These are phyloP conservation scores for Diloba caeruleocephala DNA, from an alignment of 2,888 invertebrate genomes.

Conservation along the genomic window DNA sequence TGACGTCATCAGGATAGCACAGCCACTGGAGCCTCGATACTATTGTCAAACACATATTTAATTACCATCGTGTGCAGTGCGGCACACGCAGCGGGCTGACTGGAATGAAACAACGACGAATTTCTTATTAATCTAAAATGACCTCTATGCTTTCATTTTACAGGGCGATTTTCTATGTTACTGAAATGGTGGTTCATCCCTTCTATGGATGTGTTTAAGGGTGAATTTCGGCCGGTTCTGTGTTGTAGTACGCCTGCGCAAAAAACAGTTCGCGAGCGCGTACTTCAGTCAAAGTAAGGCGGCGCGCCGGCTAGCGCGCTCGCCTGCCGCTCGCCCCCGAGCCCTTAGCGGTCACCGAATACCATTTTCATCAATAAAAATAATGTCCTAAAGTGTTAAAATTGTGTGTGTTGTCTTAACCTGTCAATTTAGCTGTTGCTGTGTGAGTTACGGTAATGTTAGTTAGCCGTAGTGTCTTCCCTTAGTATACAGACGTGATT, in stretches of 20 bases:
- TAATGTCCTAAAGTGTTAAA: conserved; percentile 64
- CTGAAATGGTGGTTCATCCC: conserved; percentile 52
- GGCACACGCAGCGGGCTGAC: conserved; percentile 78
- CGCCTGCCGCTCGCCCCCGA: conserved; percentile 85
- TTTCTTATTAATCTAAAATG: conserved; percentile 17
- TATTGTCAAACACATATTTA: conserved; percentile 89
- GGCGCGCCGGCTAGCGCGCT: conserved; percentile 89
- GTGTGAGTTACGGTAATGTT: conserved; percentile 64
- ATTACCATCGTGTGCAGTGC: conserved; percentile 89
- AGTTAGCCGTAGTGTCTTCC: conserved; percentile 80
- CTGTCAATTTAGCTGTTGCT: conserved; percentile 77
- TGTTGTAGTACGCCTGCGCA: conserved; percentile 81
- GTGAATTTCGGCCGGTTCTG: conserved; percentile 87
- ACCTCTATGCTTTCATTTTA: conserved; percentile 24
- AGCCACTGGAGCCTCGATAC: conserved; percentile 76
- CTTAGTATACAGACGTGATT: conserved; percentile 70
- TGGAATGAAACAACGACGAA: conserved; percentile 30
- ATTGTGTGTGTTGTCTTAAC: conserved; percentile 65
- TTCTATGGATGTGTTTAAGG: conserved; percentile 55
- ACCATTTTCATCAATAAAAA: conserved; percentile 80
- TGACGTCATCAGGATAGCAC: conserved; percentile 85
- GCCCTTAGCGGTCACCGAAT: conserved; percentile 76
- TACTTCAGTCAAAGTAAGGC: conserved; percentile 82
- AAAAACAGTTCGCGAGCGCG: conserved; percentile 70
- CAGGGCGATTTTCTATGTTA: conserved; percentile 36